Evolutionary conservation across 2,888 invertebrate species (phyloP).

Genomic region (Eupelmus urozonus): DNA sequence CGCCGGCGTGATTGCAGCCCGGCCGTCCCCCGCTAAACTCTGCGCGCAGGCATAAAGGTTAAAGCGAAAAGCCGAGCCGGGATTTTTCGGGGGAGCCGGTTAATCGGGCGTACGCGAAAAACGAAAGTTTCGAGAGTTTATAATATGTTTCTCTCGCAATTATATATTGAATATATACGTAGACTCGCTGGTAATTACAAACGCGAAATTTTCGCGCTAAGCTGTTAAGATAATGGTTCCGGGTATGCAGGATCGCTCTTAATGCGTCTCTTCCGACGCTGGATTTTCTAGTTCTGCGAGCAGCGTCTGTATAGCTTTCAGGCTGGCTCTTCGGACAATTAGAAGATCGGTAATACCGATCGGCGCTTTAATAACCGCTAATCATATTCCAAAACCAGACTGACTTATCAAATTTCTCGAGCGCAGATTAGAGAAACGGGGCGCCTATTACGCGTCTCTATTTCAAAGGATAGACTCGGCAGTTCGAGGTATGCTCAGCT

Average conservation of each 20-base stretch:
- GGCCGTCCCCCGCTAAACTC: too few species aligned
- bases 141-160: not conserved
- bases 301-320: not conserved
- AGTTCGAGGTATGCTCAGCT: too few species aligned
- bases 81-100: not conserved
- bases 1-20: too few species aligned
- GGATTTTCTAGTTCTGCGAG: slow-evolving; percentile 29
- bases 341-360: slow-evolving; percentile 7
- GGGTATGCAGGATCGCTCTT: slow-evolving; percentile 13
- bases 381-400: slow-evolving; percentile 4
- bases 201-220: slow-evolving; percentile 39
- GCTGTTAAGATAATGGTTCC: slow-evolving; percentile 31
- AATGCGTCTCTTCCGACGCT: slow-evolving; percentile 41
- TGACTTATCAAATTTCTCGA: slow-evolving; percentile 14
- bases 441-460: too few species aligned
- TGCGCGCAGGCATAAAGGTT: too few species aligned
- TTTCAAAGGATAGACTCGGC: too few species aligned
- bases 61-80: too few species aligned
- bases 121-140: slow-evolving; percentile 22
- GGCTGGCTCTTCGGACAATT: slow-evolving; percentile 12
- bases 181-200: not conserved
- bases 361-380: slow-evolving; percentile 3
- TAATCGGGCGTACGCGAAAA: slow-evolving; percentile 29
- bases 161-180: slow-evolving; percentile 7
- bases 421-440: too few species aligned